Conservation (phyloP, 2,113 vertebrate species). For the Tragelaphus imberbis region DNA sequence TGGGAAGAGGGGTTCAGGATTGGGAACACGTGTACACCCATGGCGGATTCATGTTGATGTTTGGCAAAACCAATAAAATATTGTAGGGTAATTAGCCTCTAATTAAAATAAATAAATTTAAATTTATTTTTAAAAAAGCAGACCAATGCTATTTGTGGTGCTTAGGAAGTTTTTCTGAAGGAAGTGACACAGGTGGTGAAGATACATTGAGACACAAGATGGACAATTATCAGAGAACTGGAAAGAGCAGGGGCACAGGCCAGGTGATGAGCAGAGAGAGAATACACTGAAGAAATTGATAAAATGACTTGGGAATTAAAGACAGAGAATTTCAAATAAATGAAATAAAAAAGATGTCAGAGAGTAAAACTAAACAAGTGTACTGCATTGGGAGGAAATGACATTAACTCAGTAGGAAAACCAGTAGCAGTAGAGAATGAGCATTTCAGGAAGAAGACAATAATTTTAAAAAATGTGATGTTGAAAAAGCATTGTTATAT, state of each 20-base stretch:
- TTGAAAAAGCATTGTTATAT: background rate
- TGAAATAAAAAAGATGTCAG: background rate
- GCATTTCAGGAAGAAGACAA: background rate
- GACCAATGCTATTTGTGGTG: background rate
- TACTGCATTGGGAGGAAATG: background rate
- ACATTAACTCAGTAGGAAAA: background rate
- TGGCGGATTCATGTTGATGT: too few relatives aligned
- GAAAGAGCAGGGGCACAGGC: background rate
- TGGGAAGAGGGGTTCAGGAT: too few relatives aligned
- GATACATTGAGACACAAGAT: background rate
- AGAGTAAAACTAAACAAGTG: background rate
- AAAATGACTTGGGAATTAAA: background rate
- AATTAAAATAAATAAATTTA: too few relatives aligned
- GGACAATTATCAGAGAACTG: background rate
- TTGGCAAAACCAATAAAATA: too few relatives aligned
- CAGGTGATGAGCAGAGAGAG: background rate
- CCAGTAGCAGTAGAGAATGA: background rate
- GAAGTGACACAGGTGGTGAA: background rate
- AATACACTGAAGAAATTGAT: background rate
- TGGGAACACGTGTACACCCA: too few relatives aligned
- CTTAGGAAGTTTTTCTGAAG: background rate
- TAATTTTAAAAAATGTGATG: background rate
- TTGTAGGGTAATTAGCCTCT: too few relatives aligned
- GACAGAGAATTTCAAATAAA: background rate
- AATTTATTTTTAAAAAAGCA: background rate